A percentile compares a stretch with the other conserved stretches of the same genome.
These are phyloP conservation scores for Nannospalax galili DNA, from an alignment of 2,113 vertebrate genomes.

Conservation along the genomic window DNA sequence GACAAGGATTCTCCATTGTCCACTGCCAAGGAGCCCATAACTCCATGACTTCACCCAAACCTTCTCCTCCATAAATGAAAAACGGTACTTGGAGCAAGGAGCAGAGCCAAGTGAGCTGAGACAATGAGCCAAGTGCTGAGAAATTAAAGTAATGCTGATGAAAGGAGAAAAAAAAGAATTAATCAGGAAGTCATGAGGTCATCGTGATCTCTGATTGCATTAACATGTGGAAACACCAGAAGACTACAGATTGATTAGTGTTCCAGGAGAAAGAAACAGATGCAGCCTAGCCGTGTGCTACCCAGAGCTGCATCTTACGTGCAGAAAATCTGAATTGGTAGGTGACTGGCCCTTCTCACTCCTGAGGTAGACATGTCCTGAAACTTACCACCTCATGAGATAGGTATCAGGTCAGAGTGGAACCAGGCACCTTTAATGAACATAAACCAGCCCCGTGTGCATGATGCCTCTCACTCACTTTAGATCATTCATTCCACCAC, in stretches of 20 bases:
- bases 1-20: neutral
- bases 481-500: neutral
- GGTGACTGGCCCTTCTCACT: neutral
- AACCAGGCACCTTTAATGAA: neutral
- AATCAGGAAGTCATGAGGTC: slow-evolving; percentile 65
- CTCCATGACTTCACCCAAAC: neutral
- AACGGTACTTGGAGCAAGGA: slow-evolving; percentile 20
- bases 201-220: slow-evolving; percentile 56
- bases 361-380: neutral
- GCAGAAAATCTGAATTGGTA: neutral
- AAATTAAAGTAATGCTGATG: slow-evolving; percentile 52
- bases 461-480: neutral
- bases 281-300: neutral
- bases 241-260: slow-evolving; percentile 40
- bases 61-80: neutral
- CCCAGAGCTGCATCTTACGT: neutral
- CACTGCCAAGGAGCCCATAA: neutral
- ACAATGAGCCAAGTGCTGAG: slow-evolving; percentile 56
- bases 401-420: neutral
- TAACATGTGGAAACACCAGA: slow-evolving; percentile 47
- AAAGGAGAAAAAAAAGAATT: neutral
- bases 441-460: neutral
- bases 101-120: slow-evolving; percentile 25
- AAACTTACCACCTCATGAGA: neutral
- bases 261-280: neutral